Evolutionary conservation across 2,888 invertebrate genomes (phyloP).

Genomic region (Pristionchus fissidentatus): DNA sequence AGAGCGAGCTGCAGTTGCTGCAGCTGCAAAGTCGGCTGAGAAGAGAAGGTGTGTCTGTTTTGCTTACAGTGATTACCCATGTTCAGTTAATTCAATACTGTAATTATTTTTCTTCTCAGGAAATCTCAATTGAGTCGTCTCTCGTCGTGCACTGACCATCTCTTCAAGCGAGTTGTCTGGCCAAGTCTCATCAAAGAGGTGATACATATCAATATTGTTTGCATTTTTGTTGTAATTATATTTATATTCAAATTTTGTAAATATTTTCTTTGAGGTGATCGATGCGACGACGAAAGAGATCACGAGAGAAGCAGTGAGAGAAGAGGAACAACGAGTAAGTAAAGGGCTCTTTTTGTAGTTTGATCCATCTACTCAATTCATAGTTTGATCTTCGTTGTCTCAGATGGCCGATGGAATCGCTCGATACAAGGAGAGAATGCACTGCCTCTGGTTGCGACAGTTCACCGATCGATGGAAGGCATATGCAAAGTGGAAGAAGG

Average conservation of each 20-base stretch:
- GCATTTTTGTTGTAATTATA: neutral
- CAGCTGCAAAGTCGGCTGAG: constrained; percentile 32
- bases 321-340: constrained; percentile 25
- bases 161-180: constrained; percentile 36
- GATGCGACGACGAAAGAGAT: constrained; percentile 17
- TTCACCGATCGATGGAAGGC: constrained; percentile 63
- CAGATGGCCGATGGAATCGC: constrained; percentile 42
- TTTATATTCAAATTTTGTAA: neutral
- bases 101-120: neutral
- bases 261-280: constrained; percentile 22
- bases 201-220: neutral
- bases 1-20: neutral
- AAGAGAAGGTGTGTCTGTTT: constrained; percentile 20
- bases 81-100: neutral
- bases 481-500: constrained; percentile 52
- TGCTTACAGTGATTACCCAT: neutral
- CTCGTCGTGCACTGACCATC: neutral
- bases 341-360: neutral
- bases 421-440: constrained; percentile 26
- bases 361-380: neutral
- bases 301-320: neutral
- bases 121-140: constrained; percentile 10
- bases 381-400: neutral
- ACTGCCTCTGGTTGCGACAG: constrained; percentile 57
- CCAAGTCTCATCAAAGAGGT: constrained; percentile 23